phyloP scores from a whole-genome alignment of 2,113 vertebrate species.

The Platycercus adscitus region DNA sequence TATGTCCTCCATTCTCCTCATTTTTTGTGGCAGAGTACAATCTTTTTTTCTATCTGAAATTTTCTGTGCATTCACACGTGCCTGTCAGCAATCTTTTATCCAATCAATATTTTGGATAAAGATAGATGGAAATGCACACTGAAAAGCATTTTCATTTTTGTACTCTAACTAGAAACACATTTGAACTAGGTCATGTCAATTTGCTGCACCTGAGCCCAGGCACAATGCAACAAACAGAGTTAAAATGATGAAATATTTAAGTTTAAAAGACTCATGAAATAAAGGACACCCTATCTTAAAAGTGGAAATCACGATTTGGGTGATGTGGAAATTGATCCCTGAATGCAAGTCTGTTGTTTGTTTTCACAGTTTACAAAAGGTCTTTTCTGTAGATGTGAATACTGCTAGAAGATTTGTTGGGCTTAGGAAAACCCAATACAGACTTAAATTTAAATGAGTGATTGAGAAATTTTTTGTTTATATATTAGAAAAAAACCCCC shows the following conservation, averaged over 20 bases:
- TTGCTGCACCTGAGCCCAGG: conserved; percentile 10
- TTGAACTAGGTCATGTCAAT: not conserved
- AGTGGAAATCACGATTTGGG: not conserved
- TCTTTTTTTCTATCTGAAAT: not conserved
- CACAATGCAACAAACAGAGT: not conserved
- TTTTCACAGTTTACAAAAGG: not conserved
- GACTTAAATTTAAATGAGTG: not conserved
- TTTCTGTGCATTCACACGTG: not conserved
- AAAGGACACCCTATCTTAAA: not conserved
- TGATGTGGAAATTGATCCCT: not conserved
- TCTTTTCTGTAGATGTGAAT: not conserved
- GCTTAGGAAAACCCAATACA: not conserved
- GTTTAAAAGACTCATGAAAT: not conserved
- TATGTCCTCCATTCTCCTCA: not conserved
- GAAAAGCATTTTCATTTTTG: conserved; percentile 5
- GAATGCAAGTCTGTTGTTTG: not conserved
- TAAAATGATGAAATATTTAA: not conserved
- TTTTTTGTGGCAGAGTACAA: not conserved
- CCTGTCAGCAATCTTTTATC: not conserved
- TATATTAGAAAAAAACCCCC: not conserved
- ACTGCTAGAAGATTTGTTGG: not conserved
- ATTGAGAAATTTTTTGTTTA: not conserved
- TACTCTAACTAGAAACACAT: not conserved
- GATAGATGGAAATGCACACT: not conserved
- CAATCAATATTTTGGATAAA: conserved; percentile 9